phyloP scores from a whole-genome alignment of 2,888 invertebrate species.

The Carcina quercana region DNA sequence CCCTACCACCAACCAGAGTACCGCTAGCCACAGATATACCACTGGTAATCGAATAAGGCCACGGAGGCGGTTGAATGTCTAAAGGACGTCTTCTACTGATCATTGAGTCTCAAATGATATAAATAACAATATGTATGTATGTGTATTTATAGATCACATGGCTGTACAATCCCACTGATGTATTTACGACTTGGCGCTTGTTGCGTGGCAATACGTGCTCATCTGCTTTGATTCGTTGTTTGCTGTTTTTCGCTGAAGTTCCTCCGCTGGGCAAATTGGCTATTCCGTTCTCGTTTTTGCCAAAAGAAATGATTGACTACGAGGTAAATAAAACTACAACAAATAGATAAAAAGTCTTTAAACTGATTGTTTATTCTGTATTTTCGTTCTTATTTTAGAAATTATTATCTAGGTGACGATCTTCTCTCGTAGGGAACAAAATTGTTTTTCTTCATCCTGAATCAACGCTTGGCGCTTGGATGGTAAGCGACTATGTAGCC shows the following conservation, averaged over 20 bases:
- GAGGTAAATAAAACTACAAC: slow-evolving; percentile 32
- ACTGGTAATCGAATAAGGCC: no score
- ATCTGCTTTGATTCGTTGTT: slow-evolving; percentile 44
- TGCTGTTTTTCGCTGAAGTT: slow-evolving; percentile 62
- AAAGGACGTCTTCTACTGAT: no score
- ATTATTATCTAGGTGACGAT: no score
- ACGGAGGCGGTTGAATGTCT: no score
- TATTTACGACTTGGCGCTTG: slow-evolving; percentile 61
- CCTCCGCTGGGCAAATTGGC: slow-evolving; percentile 57
- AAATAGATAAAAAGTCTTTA: background rate
- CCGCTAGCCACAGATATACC: no score
- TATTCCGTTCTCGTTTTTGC: slow-evolving; percentile 63
- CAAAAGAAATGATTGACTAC: slow-evolving; percentile 64
- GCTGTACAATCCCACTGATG: slow-evolving; percentile 63
- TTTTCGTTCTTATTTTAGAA: no score
- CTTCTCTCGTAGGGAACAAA: no score
- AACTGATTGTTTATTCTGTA: no score
- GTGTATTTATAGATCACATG: slow-evolving; percentile 45
- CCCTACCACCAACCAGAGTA: no score
- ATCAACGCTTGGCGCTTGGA: no score
- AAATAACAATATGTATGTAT: background rate
- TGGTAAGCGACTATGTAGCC: no score
- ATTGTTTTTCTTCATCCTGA: no score
- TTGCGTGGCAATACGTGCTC: slow-evolving; percentile 43
- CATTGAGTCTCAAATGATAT: background rate